Base-by-base conservation (phyloP, 2,113 vertebrate genomes). In the Casuarius casuarius region DNA sequence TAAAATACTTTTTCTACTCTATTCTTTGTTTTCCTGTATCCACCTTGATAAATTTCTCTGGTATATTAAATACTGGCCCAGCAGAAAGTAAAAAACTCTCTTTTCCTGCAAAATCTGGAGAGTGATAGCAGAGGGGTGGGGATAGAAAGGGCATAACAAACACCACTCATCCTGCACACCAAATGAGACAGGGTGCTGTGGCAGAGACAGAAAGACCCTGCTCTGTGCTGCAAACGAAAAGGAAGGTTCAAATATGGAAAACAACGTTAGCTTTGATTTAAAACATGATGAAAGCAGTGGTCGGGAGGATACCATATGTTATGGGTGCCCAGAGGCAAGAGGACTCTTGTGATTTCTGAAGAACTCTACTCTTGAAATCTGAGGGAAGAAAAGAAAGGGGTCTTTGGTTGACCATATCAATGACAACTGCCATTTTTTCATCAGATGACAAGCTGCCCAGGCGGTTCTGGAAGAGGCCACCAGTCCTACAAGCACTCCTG, bases 271-370 rank as follows among this genome's bases (percentile, higher is more conserved):
- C 19, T 73, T 61, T n/a, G 44, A 67, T 25, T 61, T 62, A 73
- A 61, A 73, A 29, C 22, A n/a, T 8, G 5, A 15, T 0, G 1
- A 44, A 16, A 46, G 22, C 5, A 38, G 26, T 4, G 14, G 63
- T 38, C 35, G 76, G 51, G 59, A 83, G 18, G 31, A 56, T 21
- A 76, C 10, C 25, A 5, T 26, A 38, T 13, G 12, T 38, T 65
- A 58, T 5, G 17, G 54, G 23, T 70, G 58, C 84, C 58, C 71
- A 63, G 70, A 70, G 11, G 75, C 48, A 51, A 17, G 31, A 44
- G 49, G 33, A 29, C 54, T 80, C 61, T 31, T 74, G 38, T 17
- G 12, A 54, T 67, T 7, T 7, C 5, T 81, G 38, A 85, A 73
- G 82, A 68, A 12, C 23, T 25, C n/a, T 28, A 21, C 48, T 49